phyloP scores from a whole-genome alignment of 2,797 vertebrate genomes.

The Aldrovandia affinis region DNA sequence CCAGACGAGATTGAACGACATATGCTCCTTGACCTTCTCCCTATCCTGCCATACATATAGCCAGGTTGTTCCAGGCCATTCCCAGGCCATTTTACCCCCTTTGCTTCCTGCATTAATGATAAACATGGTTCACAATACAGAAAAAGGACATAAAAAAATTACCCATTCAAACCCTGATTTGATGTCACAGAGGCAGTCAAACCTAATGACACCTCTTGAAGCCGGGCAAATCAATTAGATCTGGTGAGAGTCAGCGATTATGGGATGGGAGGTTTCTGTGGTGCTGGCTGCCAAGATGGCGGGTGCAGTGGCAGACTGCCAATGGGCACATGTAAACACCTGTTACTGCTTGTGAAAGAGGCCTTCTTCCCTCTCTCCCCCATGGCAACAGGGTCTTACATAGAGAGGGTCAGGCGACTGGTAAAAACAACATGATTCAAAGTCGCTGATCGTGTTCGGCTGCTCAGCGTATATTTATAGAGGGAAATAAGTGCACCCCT shows the following conservation, averaged over 20 bases:
- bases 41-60: neutral
- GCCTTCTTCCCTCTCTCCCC: constrained; percentile 52
- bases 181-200: constrained; percentile 29
- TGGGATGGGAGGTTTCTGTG: constrained; percentile 52
- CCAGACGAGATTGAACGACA: neutral
- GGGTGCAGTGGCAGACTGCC: constrained; percentile 68
- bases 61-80: neutral
- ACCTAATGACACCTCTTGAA: constrained; percentile 12
- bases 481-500: neutral
- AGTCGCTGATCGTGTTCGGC: neutral
- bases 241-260: constrained; percentile 65
- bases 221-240: constrained; percentile 64
- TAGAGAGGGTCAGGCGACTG: neutral
- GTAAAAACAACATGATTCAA: constrained; percentile 15
- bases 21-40: neutral
- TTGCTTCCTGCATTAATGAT: neutral
- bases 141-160: neutral
- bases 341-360: constrained; percentile 70
- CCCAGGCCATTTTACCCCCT: neutral
- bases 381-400: constrained; percentile 19
- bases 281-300: constrained; percentile 70
- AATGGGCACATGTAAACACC: constrained; percentile 76
- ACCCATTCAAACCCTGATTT: constrained; percentile 8
- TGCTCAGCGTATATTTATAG: neutral
- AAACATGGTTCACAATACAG: neutral